Base-by-base conservation (phyloP, 2,113 vertebrate genomes). In the Platanista minor region DNA sequence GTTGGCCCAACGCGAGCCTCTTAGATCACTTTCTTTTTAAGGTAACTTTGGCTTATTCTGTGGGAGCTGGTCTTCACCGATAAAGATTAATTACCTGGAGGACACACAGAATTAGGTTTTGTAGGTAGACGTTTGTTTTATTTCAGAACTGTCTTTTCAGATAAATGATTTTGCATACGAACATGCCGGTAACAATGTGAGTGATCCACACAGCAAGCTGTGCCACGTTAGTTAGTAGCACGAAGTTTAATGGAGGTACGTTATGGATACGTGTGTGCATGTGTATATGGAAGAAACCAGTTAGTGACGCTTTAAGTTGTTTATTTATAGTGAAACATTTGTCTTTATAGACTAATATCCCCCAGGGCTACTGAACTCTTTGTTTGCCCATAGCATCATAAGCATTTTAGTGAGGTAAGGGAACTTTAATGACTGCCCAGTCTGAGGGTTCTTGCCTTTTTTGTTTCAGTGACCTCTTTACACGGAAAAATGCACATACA, bases 331-430 rank as follows among this genome's bases (percentile, higher is more conserved):
- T 10, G 52, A 46, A 14, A 3, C 5, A 1, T 2, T 18, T 27
- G 66, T 41, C 49, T 59, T 23, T 21, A 10, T 23, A 33, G 23
- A 29, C 31, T 2, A 39, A 12, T 20, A 52, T 13, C 7, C n/a
- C 13, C 31, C 4, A 4, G 52, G 46, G 39, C 20, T 52, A 0
- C 67, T 36, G 75, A 39, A 3, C 74, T 12, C n/a, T 1, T 25
- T 31, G 23, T 1, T 33, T 72, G 43, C 62, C 59, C 1, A 0
- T 1, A 7, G 49, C 1, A 2, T 18, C 31, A 1, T 0, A 10
- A 1, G 2, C 1, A 13, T 23, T 2, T 17, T 14, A 9, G 54
- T 46, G 23, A 39, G 8, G 3, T 17, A 3, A 7, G 29, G 59
- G 59, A 11, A 1, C 21, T 5, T 13, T 13, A 10, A 1, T 2